Evolutionary conservation across 2,888 invertebrate genomes (phyloP).

Genomic region (Noctuana brunneofusca): DNA sequence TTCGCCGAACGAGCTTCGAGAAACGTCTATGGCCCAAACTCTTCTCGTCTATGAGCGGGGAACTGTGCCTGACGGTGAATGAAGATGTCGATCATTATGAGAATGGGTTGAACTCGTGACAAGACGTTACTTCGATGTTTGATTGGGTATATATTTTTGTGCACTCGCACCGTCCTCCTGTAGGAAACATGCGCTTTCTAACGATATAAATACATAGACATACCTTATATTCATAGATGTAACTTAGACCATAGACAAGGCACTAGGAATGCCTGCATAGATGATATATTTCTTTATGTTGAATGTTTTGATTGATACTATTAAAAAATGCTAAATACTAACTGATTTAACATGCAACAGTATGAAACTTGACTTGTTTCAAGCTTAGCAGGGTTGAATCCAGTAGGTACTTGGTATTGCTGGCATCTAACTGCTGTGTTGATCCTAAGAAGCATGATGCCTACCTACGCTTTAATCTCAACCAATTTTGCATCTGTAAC

Average conservation of each 20-base stretch:
- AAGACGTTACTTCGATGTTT: not conserved
- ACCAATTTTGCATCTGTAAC: constrained; percentile 62
- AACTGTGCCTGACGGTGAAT: too few species aligned
- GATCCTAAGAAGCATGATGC: constrained; percentile 68
- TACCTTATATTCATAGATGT: too few species aligned
- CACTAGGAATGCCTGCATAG: constrained; percentile 41
- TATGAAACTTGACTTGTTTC: constrained; percentile 59
- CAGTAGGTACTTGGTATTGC: constrained; percentile 62
- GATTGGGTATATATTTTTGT: too few species aligned
- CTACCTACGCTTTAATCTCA: constrained; percentile 66
- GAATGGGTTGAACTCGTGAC: not conserved
- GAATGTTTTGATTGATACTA: constrained; percentile 38
- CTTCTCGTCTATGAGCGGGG: too few species aligned
- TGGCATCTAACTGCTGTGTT: constrained; percentile 68
- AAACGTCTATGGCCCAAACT: too few species aligned
- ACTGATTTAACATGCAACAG: constrained; percentile 61
- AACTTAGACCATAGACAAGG: constrained; percentile 37
- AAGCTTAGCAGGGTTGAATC: constrained; percentile 67
- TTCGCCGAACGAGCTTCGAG: too few species aligned
- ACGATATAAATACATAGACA: too few species aligned
- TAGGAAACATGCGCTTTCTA: too few species aligned
- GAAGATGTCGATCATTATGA: too few species aligned
- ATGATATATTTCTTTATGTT: constrained; percentile 16
- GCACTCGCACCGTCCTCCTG: constrained; percentile 6
- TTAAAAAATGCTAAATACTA: constrained; percentile 64